A percentile compares a stretch with the other conserved stretches of the same genome.
These are phyloP conservation scores for Phallusia fumigata DNA, from an alignment of 23 tunicate genomes.

Conservation along the genomic window DNA sequence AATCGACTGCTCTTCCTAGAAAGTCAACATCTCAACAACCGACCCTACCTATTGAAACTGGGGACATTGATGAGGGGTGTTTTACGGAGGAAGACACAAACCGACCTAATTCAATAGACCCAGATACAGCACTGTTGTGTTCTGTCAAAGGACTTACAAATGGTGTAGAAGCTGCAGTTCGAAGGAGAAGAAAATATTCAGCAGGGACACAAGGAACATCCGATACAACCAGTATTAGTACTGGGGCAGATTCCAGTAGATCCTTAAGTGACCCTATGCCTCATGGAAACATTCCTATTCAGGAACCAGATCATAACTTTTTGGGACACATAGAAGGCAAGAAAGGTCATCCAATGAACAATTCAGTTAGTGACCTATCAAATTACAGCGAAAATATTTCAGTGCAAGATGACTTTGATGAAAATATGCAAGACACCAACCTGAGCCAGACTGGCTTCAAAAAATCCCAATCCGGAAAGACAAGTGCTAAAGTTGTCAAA, in stretches of 20 bases:
- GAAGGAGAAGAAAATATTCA: constrained; percentile 16
- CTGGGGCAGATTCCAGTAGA: constrained; percentile 4
- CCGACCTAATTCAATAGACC: not conserved
- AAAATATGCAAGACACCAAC: not conserved
- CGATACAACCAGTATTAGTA: not conserved
- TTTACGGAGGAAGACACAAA: constrained; percentile 26
- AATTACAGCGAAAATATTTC: constrained; percentile 31
- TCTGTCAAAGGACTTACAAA: not conserved
- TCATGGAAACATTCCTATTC: not conserved
- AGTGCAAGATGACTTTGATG: constrained; percentile 28
- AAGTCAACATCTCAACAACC: constrained; percentile 7
- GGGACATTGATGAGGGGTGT: constrained; percentile 40
- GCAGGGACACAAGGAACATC: not conserved
- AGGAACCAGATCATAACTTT: not conserved
- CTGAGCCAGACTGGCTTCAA: not conserved
- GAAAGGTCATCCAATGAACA: not conserved
- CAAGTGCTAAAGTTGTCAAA: constrained; percentile 36
- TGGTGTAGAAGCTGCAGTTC: not conserved
- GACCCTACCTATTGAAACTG: not conserved
- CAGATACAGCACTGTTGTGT: not conserved
- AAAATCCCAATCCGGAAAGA: not conserved
- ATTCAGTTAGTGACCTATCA: constrained; percentile 41
- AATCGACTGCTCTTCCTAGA: constrained; percentile 54
- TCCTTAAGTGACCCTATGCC: constrained; percentile 23
- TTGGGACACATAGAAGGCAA: not conserved